phyloP scores from a whole-genome alignment of 2,888 invertebrate genomes.

The Dasysyrphus albostriatus region DNA sequence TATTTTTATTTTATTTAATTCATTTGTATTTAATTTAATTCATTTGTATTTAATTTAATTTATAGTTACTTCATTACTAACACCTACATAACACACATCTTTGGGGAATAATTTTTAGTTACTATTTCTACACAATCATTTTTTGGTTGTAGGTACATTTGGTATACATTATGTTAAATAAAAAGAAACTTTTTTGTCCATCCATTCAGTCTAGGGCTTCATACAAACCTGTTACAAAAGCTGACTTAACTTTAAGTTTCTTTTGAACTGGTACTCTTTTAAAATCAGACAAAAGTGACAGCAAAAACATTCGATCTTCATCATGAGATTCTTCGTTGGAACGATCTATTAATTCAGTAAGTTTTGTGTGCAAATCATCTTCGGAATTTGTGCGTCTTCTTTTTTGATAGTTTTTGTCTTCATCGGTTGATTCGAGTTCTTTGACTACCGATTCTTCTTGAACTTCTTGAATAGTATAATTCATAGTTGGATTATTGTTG shows the following conservation, averaged over 20 bases:
- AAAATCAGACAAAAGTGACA: conserved; percentile 77
- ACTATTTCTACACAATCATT: no score
- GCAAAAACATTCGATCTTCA: conserved; percentile 78
- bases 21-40: no score
- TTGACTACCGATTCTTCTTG: conserved; percentile 2
- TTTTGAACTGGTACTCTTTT: conserved; percentile 76
- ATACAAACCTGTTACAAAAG: conserved; percentile 76
- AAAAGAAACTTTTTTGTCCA: neutral
- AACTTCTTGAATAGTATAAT: conserved; percentile 43
- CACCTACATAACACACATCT: no score
- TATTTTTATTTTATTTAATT: no score
- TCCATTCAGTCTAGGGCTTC: conserved; percentile 58
- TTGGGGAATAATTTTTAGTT: neutral
- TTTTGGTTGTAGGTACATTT: no score
- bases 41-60: no score
- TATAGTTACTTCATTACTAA: no score
- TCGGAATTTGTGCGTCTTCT: conserved; percentile 34
- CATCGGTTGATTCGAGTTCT: neutral
- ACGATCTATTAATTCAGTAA: conserved; percentile 56
- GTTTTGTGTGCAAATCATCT: conserved; percentile 38
- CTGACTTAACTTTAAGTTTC: conserved; percentile 77
- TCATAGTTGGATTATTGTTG: conserved; percentile 5
- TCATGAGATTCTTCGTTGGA: conserved; percentile 70
- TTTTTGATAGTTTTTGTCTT: conserved; percentile 4
- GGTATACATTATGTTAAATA: no score